Conservation (phyloP, 2,113 vertebrate genomes). For the Ivindomyrus marchei region DNA sequence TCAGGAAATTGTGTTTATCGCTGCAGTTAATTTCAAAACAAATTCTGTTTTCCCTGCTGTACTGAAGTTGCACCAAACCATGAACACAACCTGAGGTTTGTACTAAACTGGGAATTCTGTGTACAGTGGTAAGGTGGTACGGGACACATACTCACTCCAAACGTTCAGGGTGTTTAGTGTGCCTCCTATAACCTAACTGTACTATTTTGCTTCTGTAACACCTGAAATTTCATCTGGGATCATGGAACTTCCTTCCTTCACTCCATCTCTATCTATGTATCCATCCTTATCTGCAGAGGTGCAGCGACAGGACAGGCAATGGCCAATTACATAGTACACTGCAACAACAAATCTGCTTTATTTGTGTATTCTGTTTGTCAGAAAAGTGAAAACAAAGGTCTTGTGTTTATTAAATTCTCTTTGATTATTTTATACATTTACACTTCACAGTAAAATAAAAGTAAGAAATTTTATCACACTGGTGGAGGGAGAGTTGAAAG, state of each 20-base stretch:
- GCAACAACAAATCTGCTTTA: no score
- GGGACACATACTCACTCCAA: neutral
- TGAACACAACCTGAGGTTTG: neutral
- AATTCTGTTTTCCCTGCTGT: neutral
- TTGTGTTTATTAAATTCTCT: no score
- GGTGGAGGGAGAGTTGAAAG: no score
- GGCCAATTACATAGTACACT: no score
- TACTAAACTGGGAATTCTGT: neutral
- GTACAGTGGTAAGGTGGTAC: neutral
- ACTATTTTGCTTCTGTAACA: neutral
- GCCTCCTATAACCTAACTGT: neutral
- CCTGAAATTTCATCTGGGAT: neutral
- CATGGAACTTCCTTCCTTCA: neutral
- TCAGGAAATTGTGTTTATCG: neutral
- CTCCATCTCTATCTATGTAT: neutral
- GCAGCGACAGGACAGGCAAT: no score
- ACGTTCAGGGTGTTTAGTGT: neutral
- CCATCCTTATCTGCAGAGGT: no score
- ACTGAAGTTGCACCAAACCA: neutral
- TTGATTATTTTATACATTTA: no score
- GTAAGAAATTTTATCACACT: no score
- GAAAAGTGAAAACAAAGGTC: no score
- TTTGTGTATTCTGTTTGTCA: no score
- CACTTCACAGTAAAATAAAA: no score
- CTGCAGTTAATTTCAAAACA: neutral